phyloP scores from a whole-genome alignment of 37 sponge, comb jelly and placozoan genomes.

The Petrosia ficiformis region DNA sequence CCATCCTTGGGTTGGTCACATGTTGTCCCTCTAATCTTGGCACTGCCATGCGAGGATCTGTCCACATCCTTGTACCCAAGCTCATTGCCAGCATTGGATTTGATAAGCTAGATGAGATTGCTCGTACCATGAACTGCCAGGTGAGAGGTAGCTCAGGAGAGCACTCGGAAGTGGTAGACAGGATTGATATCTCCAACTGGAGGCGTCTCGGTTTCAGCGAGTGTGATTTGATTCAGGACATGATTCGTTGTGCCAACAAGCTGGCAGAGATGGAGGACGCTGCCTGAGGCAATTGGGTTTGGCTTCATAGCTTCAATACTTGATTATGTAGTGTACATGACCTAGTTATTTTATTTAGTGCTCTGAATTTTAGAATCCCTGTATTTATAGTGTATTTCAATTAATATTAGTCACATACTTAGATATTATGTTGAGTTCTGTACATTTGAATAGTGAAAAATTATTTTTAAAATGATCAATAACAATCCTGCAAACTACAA shows the following conservation, averaged over 20 bases:
- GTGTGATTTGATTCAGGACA: conserved; percentile 55
- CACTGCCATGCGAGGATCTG: conserved; percentile 66
- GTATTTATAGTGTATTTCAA: too few relatives aligned
- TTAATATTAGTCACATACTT: too few relatives aligned
- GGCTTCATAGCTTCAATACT: too few relatives aligned
- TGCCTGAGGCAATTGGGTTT: too few relatives aligned
- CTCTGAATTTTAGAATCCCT: too few relatives aligned
- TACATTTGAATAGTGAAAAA: too few relatives aligned
- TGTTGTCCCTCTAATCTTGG: conserved; percentile 72
- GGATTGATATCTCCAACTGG: conserved; percentile 70
- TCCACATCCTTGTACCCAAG: conserved; percentile 56
- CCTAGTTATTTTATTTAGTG: too few relatives aligned
- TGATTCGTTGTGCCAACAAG: conserved; percentile 46
- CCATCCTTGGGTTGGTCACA: conserved; percentile 58
- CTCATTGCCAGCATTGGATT: conserved; percentile 46
- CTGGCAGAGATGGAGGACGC: conserved; percentile 41
- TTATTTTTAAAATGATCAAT: too few relatives aligned
- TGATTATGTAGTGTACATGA: too few relatives aligned
- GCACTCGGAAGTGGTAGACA: conserved; percentile 56
- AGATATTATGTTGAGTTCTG: too few relatives aligned
- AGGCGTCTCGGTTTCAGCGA: conserved; percentile 59
- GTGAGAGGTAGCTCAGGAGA: conserved; percentile 59
- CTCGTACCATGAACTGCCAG: conserved; percentile 58
- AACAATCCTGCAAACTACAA: too few relatives aligned
- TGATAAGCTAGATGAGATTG: conserved; percentile 46